Percentiles rank a stretch among this genome's conserved stretches.
Evolutionary conservation across 1,140 invertebrate species (phyloP).

Genomic region (Pogonomyrmex californicus): DNA sequence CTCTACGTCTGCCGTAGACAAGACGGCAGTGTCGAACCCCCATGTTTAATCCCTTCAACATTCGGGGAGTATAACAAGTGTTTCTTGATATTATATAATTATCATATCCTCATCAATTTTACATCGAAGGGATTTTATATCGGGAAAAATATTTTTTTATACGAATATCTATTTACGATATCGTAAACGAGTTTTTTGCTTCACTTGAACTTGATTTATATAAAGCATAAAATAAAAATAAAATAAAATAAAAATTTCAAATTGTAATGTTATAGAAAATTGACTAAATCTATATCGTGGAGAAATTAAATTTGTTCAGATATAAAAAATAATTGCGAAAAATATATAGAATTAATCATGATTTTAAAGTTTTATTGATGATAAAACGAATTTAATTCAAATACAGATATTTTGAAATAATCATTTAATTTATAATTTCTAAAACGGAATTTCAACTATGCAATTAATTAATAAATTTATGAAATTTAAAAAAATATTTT

Average conservation of each 20-base stretch:
- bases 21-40: constrained; percentile 41
- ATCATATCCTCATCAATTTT: neutral
- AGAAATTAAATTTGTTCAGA: neutral
- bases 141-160: neutral
- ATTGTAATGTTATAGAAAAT: neutral
- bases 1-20: constrained; percentile 51
- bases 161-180: neutral
- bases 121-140: neutral
- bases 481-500: neutral
- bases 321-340: neutral
- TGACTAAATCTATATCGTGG: neutral
- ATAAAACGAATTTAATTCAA: too few species aligned
- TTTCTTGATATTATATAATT: neutral
- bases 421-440: neutral
- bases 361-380: neutral
- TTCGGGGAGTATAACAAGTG: neutral
- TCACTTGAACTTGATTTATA: neutral
- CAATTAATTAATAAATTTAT: neutral
- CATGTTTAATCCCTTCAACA: constrained; percentile 11
- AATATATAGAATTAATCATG: neutral
- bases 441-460: too few species aligned
- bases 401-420: neutral
- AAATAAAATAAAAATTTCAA: too few species aligned
- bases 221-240: constrained; percentile 4
- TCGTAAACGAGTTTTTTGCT: neutral